phyloP scores from a whole-genome alignment of 2,797 vertebrate genomes.

The Lycodopsis pacificus region DNA sequence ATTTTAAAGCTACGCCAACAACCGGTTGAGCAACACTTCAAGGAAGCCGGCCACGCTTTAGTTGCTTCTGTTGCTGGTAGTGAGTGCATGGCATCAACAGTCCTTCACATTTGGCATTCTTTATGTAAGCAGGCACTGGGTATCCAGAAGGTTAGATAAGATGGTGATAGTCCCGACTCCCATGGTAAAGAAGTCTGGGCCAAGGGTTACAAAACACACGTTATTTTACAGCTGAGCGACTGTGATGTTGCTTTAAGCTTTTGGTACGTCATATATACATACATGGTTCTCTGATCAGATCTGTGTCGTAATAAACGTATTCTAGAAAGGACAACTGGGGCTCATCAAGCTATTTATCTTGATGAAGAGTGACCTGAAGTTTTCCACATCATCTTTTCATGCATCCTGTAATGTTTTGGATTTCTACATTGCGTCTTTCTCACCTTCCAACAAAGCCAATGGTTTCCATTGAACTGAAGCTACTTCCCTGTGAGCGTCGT shows the following conservation, averaged over 20 bases:
- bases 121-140: neutral
- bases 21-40: too few relatives aligned
- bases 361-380: neutral
- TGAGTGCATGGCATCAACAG: too few relatives aligned
- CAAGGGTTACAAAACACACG: neutral
- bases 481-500: neutral
- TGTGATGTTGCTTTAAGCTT: too few relatives aligned
- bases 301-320: neutral
- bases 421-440: neutral
- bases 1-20: too few relatives aligned
- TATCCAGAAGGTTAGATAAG: neutral
- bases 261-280: too few relatives aligned
- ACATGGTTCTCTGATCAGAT: neutral
- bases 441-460: neutral
- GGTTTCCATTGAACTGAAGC: conserved; percentile 3
- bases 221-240: neutral
- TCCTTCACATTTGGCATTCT: neutral
- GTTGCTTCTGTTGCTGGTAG: too few relatives aligned
- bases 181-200: neutral
- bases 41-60: too few relatives aligned
- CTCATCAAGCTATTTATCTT: neutral
- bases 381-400: neutral
- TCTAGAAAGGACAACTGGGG: neutral
- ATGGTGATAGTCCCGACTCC: neutral
- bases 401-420: neutral